Evolutionary conservation across 2,113 vertebrate genomes (phyloP).

Genomic region (Deroptyus accipitrinus): DNA sequence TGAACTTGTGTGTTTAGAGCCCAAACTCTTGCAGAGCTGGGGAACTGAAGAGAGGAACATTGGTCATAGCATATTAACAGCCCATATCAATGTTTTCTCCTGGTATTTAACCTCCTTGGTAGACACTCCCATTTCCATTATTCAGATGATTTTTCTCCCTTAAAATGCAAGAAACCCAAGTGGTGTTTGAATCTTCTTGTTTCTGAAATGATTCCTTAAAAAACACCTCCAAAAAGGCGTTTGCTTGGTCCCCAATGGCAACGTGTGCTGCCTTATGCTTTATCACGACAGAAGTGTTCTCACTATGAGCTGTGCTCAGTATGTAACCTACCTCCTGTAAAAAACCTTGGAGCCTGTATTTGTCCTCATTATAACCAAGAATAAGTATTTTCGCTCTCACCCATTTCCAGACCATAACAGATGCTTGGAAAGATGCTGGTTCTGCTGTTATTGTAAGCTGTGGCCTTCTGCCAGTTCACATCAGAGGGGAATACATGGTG

Average conservation of each 20-base stretch:
- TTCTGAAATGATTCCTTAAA: neutral
- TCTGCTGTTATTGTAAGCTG: neutral
- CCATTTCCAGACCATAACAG: neutral
- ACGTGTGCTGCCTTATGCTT: neutral
- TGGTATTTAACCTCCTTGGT: neutral
- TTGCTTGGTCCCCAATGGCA: neutral
- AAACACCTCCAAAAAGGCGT: neutral
- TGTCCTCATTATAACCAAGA: neutral
- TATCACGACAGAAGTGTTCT: neutral
- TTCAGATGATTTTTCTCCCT: neutral
- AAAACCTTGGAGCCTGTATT: neutral
- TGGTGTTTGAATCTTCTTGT: neutral
- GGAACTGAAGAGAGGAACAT: neutral
- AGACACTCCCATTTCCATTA: neutral
- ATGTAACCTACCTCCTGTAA: neutral
- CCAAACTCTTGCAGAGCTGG: neutral
- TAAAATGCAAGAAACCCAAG: neutral
- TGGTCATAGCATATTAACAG: neutral
- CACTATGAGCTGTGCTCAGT: fast-evolving
- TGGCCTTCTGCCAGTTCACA: neutral
- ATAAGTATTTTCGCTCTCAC: neutral
- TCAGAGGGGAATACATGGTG: neutral
- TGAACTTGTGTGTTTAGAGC: neutral
- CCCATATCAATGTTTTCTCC: neutral
- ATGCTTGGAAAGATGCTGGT: neutral